A percentile compares a stretch with the other conserved stretches of the same genome.
phyloP scores from a whole-genome alignment of 2,113 vertebrate genomes.

The Callipepla californica region DNA sequence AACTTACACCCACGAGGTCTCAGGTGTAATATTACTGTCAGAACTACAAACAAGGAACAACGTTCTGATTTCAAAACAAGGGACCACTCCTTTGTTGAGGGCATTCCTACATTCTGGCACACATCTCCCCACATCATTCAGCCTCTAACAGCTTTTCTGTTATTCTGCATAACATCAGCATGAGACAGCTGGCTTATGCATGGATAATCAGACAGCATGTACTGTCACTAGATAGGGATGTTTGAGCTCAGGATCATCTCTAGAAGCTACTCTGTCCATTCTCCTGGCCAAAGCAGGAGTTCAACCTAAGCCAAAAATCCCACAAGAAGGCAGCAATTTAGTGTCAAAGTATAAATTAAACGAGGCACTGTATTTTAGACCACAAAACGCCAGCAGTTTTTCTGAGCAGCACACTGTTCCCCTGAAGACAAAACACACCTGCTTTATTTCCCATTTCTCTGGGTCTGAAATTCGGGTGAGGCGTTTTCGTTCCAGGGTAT shows the following conservation, averaged over 20 bases:
- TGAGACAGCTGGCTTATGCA: neutral
- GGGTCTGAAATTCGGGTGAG: conserved; percentile 98
- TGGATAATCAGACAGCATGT: neutral
- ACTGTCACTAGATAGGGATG: neutral
- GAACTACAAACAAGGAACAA: neutral
- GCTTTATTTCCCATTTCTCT: conserved; percentile 99
- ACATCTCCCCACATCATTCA: neutral
- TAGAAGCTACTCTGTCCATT: neutral
- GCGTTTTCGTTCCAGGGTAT: conserved; percentile 93
- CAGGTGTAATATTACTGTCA: neutral
- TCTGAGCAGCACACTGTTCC: fast-evolving
- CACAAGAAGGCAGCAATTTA: neutral
- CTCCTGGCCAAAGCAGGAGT: neutral
- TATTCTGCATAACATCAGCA: neutral
- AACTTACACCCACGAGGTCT: neutral
- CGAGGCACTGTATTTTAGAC: neutral
- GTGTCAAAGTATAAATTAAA: neutral
- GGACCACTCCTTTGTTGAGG: neutral
- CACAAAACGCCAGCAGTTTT: neutral
- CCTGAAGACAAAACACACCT: conserved; percentile 76
- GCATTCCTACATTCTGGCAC: neutral
- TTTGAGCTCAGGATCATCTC: neutral
- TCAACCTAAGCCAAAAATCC: neutral
- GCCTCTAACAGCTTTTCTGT: neutral
- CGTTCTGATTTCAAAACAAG: neutral